Evolutionary conservation across 2,113 vertebrate genomes (phyloP).

Genomic region (Anguilla japonica): DNA sequence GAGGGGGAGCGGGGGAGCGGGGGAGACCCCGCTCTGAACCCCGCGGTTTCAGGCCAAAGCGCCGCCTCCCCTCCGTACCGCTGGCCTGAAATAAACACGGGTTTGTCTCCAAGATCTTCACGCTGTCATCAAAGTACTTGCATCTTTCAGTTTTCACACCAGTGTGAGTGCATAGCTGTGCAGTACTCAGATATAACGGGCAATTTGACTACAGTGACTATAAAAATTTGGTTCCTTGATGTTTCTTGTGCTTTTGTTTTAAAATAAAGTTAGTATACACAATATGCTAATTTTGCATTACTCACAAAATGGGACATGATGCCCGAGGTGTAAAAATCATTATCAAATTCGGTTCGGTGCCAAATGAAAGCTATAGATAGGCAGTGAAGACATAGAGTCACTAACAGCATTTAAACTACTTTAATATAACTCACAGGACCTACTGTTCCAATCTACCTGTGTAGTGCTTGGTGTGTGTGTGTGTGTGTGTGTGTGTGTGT

Average conservation of each 20-base stretch:
- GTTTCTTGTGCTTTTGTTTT: no score
- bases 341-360: neutral
- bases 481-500: no score
- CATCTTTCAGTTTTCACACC: neutral
- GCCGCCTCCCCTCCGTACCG: neutral
- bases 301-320: neutral
- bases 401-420: neutral
- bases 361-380: neutral
- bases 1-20: neutral
- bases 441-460: neutral
- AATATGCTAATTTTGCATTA: neutral
- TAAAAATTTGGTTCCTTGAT: no score
- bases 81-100: neutral
- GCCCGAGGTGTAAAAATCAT: no score
- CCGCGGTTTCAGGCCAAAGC: neutral
- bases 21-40: neutral
- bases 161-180: neutral
- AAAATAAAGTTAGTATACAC: neutral
- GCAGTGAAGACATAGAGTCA: no score
- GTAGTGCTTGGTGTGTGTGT: no score
- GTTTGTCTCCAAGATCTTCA: neutral
- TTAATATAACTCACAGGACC: neutral
- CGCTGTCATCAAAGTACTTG: neutral
- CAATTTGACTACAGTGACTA: no score
- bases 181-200: no score